Base-by-base conservation (phyloP, 2,797 vertebrate species). In the Onychomys leucogaster region DNA sequence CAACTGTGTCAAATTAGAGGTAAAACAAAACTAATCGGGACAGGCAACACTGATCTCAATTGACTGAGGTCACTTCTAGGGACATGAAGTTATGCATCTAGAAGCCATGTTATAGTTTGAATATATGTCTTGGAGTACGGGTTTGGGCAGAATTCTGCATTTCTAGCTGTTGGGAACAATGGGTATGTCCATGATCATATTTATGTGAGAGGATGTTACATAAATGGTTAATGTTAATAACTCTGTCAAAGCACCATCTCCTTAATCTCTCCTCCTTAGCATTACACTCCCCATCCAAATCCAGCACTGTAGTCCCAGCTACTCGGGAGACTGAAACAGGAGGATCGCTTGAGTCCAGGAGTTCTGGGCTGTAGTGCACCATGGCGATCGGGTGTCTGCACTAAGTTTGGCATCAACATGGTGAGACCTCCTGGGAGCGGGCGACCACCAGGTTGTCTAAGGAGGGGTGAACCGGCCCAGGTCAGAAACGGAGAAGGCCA, bases 121-220 rank as follows among this genome's bases (percentile, higher is more conserved):
- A 23, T 41, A 57, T 34, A 5, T 57, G 23, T 77, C 49, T 85
- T 67, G 59, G 23, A 69, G 8, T 34, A 94, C 10, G 71, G 2
- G 17, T 69, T 90, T 85, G 23, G 37, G 55, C 5, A 5, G 10
- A 69, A n/a, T 77, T 77, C 29, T 90, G 46, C 32, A 84, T 37
- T 69, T 90, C 37, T 69, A 27, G 55, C 37, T 90, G 29, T 93
- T 90, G 81, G 87, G 83, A 91, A 88, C 27, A 88, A 73, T 84
- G 37, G 37, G 21, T 37, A 57, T 93, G 61, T 37, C 61, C 23
- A 32, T 49, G 37, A 14, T 13, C 77, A 52, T 73, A 73, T 11
- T 93, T 83, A 65, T 76, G 57, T 86, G 57, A 86, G 37, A 49
- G 34, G 49, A 80, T 14, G 73, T 86, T 80, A 52, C 37, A 49